Evolutionary conservation across 92 coral and sea anemone species (phyloP), one percentile per base, ranked within the genome.

Genomic region (Phenganax stokvisi): DNA sequence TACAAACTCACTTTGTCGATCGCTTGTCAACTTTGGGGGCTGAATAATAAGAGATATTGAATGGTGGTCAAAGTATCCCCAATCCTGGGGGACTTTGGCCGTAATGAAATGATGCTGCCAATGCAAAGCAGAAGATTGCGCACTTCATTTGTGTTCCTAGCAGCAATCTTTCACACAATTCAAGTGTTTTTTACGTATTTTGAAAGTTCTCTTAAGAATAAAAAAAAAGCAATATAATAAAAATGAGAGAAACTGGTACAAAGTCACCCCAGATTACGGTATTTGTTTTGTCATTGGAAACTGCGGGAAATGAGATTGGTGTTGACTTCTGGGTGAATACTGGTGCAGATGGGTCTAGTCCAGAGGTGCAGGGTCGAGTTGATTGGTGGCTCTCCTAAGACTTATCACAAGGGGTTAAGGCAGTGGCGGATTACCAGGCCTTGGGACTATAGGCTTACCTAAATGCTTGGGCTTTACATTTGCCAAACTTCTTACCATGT

Each of bases 311-410:
- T 20, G 25, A 20, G 25, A 20, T 20, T 20, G 25, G 25, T 20
- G 25, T 20, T 20, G 25, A 20, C 25, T 20, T 20, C 25, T 20
- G 25, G 25, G 25, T 20, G 25, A 20, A 20, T 20, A 20, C 25
- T 20, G 25, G 25, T 20, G 25, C 25, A 20, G 25, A 20, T 20
- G 25, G 25, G 25, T 20, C 25, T 20, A 20, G 25, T 20, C 25
- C 25, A 20, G 25, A 20, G 25, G 25, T 20, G 25, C 25, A 20
- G 25, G 25, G 25, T 20, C 25, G 25, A 20, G 25, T 20, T 20
- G 25, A 20, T 20, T 20, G 25, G 25, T 20, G 25, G 25, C 84
- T 10, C 63, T 30, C 62, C 84, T 81, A 6, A 88, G 83, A 15
- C 84, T 84, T 66, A 66, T 79, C 6, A 10, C 16, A 10, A 10